These are phyloP conservation scores for Litocranius walleri DNA, from an alignment of 2,113 vertebrate genomes.

Conservation along the genomic window DNA sequence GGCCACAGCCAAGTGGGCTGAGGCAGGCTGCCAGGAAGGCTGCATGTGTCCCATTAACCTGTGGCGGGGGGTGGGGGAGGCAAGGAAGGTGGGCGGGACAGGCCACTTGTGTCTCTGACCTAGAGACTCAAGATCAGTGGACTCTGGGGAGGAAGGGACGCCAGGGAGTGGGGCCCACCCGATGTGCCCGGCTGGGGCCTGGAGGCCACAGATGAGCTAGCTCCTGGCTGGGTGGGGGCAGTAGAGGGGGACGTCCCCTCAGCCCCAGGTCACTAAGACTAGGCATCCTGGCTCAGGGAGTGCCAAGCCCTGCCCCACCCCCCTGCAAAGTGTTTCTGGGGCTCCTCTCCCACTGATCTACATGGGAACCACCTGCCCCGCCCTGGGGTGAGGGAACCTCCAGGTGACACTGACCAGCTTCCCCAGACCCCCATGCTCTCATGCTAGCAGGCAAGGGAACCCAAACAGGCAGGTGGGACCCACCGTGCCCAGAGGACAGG, in stretches of 20 bases:
- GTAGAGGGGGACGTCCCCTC: not conserved
- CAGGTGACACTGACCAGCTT: not conserved
- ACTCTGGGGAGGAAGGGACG: not conserved
- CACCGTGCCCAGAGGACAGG: accelerated
- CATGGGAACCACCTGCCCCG: not conserved
- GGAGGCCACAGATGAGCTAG: not conserved
- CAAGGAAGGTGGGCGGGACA: not conserved
- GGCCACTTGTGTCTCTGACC: not conserved
- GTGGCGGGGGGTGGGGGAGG: accelerated
- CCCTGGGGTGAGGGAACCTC: not conserved
- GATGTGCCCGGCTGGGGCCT: not conserved
- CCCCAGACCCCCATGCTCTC: not conserved
- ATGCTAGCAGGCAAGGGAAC: not conserved
- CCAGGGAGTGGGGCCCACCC: not conserved
- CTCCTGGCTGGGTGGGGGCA: not conserved
- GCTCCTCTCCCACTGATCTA: not conserved
- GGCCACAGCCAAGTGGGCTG: too few relatives aligned
- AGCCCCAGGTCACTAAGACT: not conserved
- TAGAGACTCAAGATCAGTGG: not conserved
- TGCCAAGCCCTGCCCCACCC: not conserved
- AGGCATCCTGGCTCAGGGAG: too few relatives aligned
- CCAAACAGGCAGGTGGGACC: not conserved
- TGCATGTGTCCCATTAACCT: not conserved
- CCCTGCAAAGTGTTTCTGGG: not conserved
- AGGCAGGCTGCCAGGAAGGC: not conserved